Conservation (phyloP, 2,797 vertebrate species). For the Eulemur albifrons region DNA sequence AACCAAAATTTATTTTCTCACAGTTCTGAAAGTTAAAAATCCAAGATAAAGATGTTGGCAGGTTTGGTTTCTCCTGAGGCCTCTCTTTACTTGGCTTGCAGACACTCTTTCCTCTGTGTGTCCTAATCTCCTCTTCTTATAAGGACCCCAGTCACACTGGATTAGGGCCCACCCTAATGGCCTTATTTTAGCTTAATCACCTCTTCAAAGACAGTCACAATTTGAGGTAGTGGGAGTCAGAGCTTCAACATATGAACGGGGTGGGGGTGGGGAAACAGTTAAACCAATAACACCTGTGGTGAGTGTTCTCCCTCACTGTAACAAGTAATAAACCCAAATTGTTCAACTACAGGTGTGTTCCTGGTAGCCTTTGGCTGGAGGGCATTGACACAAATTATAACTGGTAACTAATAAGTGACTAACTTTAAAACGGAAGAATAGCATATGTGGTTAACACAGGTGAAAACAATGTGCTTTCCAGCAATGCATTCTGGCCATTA, state of each 20-base stretch:
- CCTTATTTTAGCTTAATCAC: conserved; percentile 25
- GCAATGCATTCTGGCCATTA: neutral
- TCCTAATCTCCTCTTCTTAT: conserved; percentile 2
- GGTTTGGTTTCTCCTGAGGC: conserved; percentile 11
- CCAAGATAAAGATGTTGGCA: neutral
- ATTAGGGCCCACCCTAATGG: neutral
- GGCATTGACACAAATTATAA: neutral
- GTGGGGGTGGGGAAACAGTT: neutral
- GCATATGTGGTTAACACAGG: neutral
- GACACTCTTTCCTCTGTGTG: neutral
- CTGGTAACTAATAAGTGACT: neutral
- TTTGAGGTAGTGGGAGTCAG: neutral
- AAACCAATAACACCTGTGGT: neutral
- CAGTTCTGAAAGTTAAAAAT: conserved; percentile 12
- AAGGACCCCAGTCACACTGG: neutral
- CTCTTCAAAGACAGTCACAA: neutral
- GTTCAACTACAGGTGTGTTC: neutral
- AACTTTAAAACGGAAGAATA: conserved; percentile 33
- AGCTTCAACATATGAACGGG: neutral
- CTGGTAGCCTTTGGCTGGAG: neutral
- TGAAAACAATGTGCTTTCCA: neutral
- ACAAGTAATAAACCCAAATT: neutral
- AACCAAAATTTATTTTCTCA: conserved; percentile 24
- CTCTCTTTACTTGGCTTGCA: neutral
- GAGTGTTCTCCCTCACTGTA: neutral